These are phyloP conservation scores for Vipera ursinii DNA, from an alignment of 2,797 vertebrate genomes.

Conservation along the genomic window DNA sequence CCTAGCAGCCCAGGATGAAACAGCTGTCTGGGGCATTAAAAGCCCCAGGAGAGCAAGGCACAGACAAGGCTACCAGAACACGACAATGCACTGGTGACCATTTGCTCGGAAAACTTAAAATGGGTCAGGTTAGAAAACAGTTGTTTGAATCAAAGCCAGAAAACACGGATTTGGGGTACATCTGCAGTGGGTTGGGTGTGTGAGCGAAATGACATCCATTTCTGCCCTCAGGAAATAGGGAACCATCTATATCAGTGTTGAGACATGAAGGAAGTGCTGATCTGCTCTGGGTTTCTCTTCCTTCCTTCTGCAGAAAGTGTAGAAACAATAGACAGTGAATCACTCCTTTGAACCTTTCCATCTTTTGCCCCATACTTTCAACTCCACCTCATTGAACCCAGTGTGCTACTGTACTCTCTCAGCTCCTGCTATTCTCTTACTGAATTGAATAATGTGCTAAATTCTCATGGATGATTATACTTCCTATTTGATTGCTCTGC, in stretches of 20 bases:
- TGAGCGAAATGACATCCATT: background rate
- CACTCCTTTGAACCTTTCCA: background rate
- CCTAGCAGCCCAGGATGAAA: background rate
- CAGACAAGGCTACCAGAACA: background rate
- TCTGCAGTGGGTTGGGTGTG: background rate
- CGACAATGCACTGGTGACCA: background rate
- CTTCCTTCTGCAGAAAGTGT: background rate
- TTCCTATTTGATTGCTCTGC: background rate
- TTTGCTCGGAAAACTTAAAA: background rate
- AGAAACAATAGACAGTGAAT: background rate
- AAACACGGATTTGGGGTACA: background rate
- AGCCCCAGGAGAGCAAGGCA: background rate
- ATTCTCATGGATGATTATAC: background rate
- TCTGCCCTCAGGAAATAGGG: background rate
- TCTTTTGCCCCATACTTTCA: background rate
- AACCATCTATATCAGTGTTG: background rate
- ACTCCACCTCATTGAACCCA: background rate
- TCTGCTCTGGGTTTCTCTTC: background rate
- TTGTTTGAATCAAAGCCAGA: background rate
- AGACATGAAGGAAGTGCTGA: background rate
- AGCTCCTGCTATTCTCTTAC: background rate
- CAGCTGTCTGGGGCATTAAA: background rate
- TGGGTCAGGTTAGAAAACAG: background rate
- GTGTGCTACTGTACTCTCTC: background rate
- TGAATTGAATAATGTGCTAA: background rate